Evolutionary conservation across 2,888 invertebrate species (phyloP), one percentile per base, ranked within the genome.

Genomic region (Ptilodon capucinus): DNA sequence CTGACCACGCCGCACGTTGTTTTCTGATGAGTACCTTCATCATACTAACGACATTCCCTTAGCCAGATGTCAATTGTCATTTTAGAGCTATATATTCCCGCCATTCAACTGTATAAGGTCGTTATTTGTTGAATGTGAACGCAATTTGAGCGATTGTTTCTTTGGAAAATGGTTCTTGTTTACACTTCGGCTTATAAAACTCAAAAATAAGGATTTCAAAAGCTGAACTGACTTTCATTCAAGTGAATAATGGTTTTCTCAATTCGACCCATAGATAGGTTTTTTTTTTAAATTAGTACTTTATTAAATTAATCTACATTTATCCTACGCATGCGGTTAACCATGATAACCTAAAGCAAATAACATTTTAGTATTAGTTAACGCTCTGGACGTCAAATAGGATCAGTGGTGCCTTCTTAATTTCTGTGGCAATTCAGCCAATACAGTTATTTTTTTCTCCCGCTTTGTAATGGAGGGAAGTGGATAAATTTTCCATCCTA

Each of bases 11-110:
- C 40, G 25, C 43, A 16, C 38, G 46, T 57, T 70, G 69, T 66
- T 69, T 69, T 64, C 68, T 64, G 69, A 67, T 68, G 68, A 63
- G 64, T 42, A 35, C 51, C 54, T 58, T 49, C 64, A 62, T 64
- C 63, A 64, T 54, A 44, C 48, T 54, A 54, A 65, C 59, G 52
- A 59, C 57, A 59, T 54, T 47, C 44, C 60, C 58, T 54, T 41
- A 44, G 14, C 16, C 32, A 19, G 19, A 43, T 40, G 40, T 16
- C 39, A 40, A 45, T 18, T 13, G 42, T 25, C 25, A 16, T 4
- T 40, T 40, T 30, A 19, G 19, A 9, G 11, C n/a, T n/a, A 25
- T 44, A 23, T 16, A 40, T 40, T 5, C 14, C 9, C 11, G 25
- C 40, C 40, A 35, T 18, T 19, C 28, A 25, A 14, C 43, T 43